A percentile compares a stretch with the other conserved stretches of the same genome.
Conservation (phyloP, 2,113 vertebrate species). For the Boulengeromyrus knoepffleri region DNA sequence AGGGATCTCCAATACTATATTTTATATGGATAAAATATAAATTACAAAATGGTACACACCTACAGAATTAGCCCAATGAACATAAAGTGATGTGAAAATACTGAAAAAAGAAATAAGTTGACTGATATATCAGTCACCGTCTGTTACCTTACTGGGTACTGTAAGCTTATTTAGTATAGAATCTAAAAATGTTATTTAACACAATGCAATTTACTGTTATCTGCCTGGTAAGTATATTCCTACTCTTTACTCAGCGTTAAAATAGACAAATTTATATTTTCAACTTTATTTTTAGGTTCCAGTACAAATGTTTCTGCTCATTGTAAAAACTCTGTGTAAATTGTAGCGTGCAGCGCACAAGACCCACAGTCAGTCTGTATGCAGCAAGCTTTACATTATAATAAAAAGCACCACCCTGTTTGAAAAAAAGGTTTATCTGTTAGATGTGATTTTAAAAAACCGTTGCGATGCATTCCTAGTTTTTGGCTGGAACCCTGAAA, state of each 20-base stretch:
- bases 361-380: slow-evolving; percentile 53
- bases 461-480: slow-evolving; percentile 38
- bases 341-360: slow-evolving; percentile 24
- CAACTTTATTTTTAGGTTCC: slow-evolving; percentile 17
- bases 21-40: slow-evolving; percentile 23
- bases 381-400: slow-evolving; percentile 36
- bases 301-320: slow-evolving; percentile 31
- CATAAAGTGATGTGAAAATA: slow-evolving; percentile 7
- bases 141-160: slow-evolving; percentile 29
- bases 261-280: slow-evolving; percentile 31
- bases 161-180: slow-evolving; percentile 55
- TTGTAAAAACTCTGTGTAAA: slow-evolving; percentile 44
- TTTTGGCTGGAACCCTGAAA: slow-evolving; percentile 27
- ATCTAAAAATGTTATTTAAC: slow-evolving; percentile 43
- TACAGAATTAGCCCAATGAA: slow-evolving; percentile 27
- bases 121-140: not conserved
- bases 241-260: slow-evolving; percentile 48
- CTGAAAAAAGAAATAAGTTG: slow-evolving; percentile 29
- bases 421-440: slow-evolving; percentile 45
- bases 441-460: slow-evolving; percentile 47
- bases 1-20: not conserved
- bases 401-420: slow-evolving; percentile 61
- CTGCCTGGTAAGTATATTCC: slow-evolving; percentile 38
- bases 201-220: slow-evolving; percentile 45
- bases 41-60: slow-evolving; percentile 37